Percentiles rank a stretch among this genome's conserved stretches.
Conservation (phyloP, 2,113 vertebrate genomes). For the Limnothrissa miodon region DNA sequence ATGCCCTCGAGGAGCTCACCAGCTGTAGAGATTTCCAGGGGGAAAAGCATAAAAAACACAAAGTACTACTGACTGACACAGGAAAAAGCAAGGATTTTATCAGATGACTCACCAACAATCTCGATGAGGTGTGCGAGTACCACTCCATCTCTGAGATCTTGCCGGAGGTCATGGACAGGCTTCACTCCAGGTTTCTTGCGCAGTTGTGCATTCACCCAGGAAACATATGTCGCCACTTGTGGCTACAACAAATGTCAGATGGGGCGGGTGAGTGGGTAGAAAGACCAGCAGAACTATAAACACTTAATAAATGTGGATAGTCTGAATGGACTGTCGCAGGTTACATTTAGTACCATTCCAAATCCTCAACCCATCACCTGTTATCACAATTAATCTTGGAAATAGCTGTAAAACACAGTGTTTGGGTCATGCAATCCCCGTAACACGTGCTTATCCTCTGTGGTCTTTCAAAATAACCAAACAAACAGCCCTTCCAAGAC, state of each 20-base stretch:
- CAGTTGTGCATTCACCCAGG: constrained; percentile 96
- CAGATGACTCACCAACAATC: constrained; percentile 85
- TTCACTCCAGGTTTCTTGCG: constrained; percentile 82
- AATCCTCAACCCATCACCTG: not conserved
- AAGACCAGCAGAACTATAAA: not conserved
- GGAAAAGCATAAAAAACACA: not conserved
- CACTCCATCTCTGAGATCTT: constrained; percentile 89
- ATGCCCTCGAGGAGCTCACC: constrained; percentile 85
- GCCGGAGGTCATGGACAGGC: constrained; percentile 83
- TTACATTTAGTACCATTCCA: too few relatives aligned
- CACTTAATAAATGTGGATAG: not conserved
- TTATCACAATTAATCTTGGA: not conserved
- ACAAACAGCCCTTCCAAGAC: not conserved
- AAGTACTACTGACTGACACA: not conserved
- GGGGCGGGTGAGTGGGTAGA: not conserved
- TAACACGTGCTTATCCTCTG: not conserved
- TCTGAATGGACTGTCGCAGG: not conserved
- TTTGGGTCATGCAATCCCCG: not conserved
- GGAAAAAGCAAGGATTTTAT: not conserved
- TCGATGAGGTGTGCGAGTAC: constrained; percentile 88
- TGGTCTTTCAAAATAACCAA: not conserved
- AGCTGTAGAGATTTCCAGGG: constrained; percentile 66
- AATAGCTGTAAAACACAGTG: not conserved
- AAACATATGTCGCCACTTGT: constrained; percentile 89
- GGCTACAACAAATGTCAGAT: constrained; percentile 71